Evolutionary conservation across 2,797 vertebrate genomes (phyloP).

Genomic region (Sebastes hopkinsi): DNA sequence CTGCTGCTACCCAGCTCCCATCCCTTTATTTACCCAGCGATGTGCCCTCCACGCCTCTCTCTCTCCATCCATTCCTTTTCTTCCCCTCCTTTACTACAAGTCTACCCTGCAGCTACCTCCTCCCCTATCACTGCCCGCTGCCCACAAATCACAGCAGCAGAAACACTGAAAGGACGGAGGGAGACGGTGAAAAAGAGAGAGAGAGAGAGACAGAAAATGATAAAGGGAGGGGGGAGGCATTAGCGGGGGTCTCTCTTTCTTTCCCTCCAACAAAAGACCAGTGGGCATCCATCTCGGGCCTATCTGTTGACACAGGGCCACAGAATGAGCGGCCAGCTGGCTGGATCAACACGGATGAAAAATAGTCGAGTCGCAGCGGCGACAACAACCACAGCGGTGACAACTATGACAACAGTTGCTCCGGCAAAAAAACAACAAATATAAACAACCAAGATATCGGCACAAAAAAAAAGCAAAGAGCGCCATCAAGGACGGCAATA

Average conservation of each 20-base stretch:
- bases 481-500: background rate
- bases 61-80: slow-evolving; percentile 44
- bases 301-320: slow-evolving; percentile 71
- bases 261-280: slow-evolving; percentile 63
- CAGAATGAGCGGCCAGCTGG: slow-evolving; percentile 66
- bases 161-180: slow-evolving; percentile 52
- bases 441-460: slow-evolving; percentile 30
- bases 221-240: slow-evolving; percentile 25
- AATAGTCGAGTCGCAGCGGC: slow-evolving; percentile 46
- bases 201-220: slow-evolving; percentile 34
- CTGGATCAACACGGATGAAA: slow-evolving; percentile 61
- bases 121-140: slow-evolving; percentile 48
- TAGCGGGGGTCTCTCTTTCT: slow-evolving; percentile 37
- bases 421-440: slow-evolving; percentile 16
- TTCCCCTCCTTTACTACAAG: slow-evolving; percentile 41
- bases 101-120: slow-evolving; percentile 45
- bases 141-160: slow-evolving; percentile 65
- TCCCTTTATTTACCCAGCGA: slow-evolving; percentile 65
- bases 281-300: slow-evolving; percentile 71
- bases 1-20: slow-evolving; percentile 41
- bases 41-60: slow-evolving; percentile 31
- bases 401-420: slow-evolving; percentile 50
- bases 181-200: slow-evolving; percentile 18
- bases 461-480: background rate
- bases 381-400: slow-evolving; percentile 21